Evolutionary conservation across 2,888 invertebrate genomes (phyloP).

Genomic region (Acanthopleura granulata): DNA sequence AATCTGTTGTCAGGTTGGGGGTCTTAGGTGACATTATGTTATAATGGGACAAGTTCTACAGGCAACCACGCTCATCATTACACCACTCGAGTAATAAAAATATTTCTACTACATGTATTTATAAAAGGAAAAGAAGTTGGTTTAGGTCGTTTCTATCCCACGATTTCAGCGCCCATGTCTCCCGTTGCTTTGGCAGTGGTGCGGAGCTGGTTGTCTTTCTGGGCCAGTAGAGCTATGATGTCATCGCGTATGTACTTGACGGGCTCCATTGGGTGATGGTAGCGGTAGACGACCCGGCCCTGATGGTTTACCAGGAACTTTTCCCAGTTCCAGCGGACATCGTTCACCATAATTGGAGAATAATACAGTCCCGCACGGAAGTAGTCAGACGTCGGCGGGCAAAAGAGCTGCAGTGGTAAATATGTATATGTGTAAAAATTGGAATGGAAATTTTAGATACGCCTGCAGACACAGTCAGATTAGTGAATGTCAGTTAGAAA

Average conservation of each 20-base stretch:
- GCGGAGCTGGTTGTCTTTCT: not conserved
- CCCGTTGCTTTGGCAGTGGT: not conserved
- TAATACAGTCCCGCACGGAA: constrained; percentile 43
- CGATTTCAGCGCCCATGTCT: not conserved
- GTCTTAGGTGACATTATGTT: no score
- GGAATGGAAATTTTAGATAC: no score
- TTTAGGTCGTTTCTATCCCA: not conserved
- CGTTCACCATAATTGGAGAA: constrained; percentile 42
- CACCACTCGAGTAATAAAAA: no score
- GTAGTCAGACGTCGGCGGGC: constrained; percentile 42
- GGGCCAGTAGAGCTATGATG: not conserved
- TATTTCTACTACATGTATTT: no score
- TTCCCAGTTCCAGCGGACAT: constrained; percentile 59
- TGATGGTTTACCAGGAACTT: constrained; percentile 45
- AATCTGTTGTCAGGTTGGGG: not conserved
- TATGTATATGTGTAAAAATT: no score
- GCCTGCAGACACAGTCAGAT: no score
- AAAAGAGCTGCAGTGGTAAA: constrained; percentile 27
- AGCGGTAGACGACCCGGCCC: constrained; percentile 32
- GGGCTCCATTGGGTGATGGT: constrained; percentile 29
- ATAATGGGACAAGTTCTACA: no score
- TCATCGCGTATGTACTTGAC: constrained; percentile 10
- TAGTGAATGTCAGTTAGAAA: no score
- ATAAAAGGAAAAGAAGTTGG: no score
- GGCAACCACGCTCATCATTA: no score